phyloP scores from a whole-genome alignment of 2,797 vertebrate species.

The Tympanoctomys barrerae region DNA sequence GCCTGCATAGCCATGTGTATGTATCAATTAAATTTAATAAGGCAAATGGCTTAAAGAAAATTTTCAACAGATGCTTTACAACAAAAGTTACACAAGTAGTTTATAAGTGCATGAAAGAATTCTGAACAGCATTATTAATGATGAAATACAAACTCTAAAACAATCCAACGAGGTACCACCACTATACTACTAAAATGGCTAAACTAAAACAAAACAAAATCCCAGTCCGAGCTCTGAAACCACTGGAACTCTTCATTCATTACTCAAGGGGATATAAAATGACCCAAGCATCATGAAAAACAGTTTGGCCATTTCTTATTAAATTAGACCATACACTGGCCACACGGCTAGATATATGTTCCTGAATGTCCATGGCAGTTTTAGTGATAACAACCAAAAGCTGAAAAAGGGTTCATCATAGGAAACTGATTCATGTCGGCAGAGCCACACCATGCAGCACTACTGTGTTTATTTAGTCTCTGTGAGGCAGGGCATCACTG shows the following conservation, averaged over 20 bases:
- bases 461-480: not conserved
- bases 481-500: too few species aligned
- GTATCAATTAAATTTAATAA: not conserved
- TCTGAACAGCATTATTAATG: not conserved
- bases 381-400: not conserved
- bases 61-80: not conserved
- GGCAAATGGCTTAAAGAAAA: slow-evolving; percentile 7
- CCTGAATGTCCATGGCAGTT: not conserved
- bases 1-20: not conserved
- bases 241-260: not conserved
- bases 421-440: not conserved
- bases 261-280: not conserved
- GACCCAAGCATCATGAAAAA: not conserved
- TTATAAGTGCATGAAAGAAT: not conserved
- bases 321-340: slow-evolving; percentile 25
- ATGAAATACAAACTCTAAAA: slow-evolving; percentile 25
- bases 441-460: not conserved
- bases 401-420: not conserved
- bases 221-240: not conserved
- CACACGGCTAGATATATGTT: not conserved
- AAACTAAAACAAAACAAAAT: not conserved
- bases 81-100: slow-evolving; percentile 13
- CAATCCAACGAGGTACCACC: not conserved
- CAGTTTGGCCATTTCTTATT: not conserved
- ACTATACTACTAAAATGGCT: not conserved